phyloP scores from a whole-genome alignment of 2,797 vertebrate species.

The Urosaurus nigricauda region DNA sequence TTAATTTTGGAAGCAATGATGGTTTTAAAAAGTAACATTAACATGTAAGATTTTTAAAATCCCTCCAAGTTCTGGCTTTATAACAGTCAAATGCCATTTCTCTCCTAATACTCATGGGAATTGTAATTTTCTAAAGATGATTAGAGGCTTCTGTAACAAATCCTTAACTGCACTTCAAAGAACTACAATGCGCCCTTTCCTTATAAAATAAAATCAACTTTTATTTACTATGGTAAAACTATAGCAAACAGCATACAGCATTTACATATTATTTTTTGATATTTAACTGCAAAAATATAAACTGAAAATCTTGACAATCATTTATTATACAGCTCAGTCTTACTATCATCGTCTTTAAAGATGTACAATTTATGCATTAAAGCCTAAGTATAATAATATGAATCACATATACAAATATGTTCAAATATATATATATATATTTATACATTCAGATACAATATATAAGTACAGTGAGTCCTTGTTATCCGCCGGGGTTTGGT shows the following conservation, averaged over 20 bases:
- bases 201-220: background rate
- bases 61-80: background rate
- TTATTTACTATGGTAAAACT: background rate
- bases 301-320: background rate
- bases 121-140: background rate
- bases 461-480: too few species aligned
- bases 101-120: background rate
- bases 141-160: background rate
- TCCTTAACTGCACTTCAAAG: background rate
- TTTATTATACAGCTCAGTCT: background rate
- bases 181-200: background rate
- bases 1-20: too few species aligned
- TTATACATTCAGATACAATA: too few species aligned
- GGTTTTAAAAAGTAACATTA: too few species aligned
- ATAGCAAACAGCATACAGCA: background rate
- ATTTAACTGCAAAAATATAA: background rate
- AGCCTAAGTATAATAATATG: too few species aligned
- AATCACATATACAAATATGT: too few species aligned
- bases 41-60: too few species aligned
- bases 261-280: background rate
- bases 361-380: background rate
- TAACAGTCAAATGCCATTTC: background rate
- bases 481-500: too few species aligned
- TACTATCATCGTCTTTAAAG: background rate
- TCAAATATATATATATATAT: too few species aligned